A percentile compares a stretch with the other conserved stretches of the same genome.
These are phyloP conservation scores for Colletes gigas DNA, from an alignment of 1,140 invertebrate genomes.

Conservation along the genomic window DNA sequence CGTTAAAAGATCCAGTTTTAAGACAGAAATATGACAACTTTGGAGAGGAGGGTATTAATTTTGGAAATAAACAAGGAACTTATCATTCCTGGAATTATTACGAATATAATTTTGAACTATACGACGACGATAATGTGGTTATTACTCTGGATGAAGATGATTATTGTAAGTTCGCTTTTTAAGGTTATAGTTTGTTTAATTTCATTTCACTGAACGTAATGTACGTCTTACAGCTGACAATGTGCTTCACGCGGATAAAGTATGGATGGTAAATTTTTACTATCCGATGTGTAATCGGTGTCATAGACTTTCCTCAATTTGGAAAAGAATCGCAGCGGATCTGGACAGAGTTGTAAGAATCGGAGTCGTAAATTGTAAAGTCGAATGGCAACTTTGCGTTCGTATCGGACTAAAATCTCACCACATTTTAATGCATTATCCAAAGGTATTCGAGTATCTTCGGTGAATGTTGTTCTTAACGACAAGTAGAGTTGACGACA, in stretches of 20 bases:
- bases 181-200: background rate
- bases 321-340: conserved; percentile 89
- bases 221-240: conserved; percentile 80
- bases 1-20: conserved; percentile 88
- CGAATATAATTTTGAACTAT: conserved; percentile 92
- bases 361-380: conserved; percentile 92
- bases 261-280: conserved; percentile 94
- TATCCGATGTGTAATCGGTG: conserved; percentile 93
- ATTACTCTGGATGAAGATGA: conserved; percentile 87
- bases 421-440: conserved; percentile 85
- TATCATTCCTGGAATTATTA: conserved; percentile 93
- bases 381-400: conserved; percentile 87
- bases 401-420: conserved; percentile 85
- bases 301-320: conserved; percentile 89
- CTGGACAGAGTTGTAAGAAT: conserved; percentile 87
- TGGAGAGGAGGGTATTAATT: conserved; percentile 85
- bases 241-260: conserved; percentile 83
- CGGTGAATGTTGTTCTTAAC: too few relatives aligned
- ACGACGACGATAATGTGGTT: conserved; percentile 92
- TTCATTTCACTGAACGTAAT: background rate
- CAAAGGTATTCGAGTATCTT: conserved; percentile 54
- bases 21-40: conserved; percentile 90
- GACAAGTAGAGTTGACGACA: background rate
- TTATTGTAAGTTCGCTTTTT: conserved; percentile 85
- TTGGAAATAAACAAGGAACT: conserved; percentile 80